Conservation (phyloP, 2,888 invertebrate genomes). For the Leistus spinibarbis region DNA sequence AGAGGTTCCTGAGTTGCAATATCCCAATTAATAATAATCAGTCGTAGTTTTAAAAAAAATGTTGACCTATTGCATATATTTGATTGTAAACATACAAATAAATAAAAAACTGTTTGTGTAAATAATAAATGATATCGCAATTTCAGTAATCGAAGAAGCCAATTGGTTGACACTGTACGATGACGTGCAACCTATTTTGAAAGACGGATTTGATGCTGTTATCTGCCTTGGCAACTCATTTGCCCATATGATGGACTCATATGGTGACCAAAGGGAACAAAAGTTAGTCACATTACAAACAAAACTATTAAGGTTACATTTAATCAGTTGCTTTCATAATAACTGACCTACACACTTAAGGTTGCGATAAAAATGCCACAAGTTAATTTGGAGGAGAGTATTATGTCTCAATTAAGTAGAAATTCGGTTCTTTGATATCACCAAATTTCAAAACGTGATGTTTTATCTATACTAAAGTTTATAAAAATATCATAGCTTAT, state of each 20-base stretch:
- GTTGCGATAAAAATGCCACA: too few species aligned
- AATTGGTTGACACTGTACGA: slow-evolving; percentile 84
- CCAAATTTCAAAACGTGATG: too few species aligned
- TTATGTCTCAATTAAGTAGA: too few species aligned
- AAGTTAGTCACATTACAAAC: slow-evolving; percentile 55
- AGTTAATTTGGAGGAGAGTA: too few species aligned
- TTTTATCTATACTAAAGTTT: too few species aligned
- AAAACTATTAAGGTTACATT: not conserved
- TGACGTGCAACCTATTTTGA: slow-evolving; percentile 66
- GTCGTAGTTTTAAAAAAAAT: not conserved
- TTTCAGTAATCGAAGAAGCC: slow-evolving; percentile 85
- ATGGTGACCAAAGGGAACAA: slow-evolving; percentile 80
- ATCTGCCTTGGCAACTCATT: slow-evolving; percentile 91
- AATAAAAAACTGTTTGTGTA: slow-evolving; percentile 3
- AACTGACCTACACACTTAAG: too few species aligned
- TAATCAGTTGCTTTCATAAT: not conserved
- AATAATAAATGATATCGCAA: slow-evolving; percentile 1
- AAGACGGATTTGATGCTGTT: slow-evolving; percentile 82
- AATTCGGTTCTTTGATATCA: too few species aligned
- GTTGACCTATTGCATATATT: slow-evolving; percentile 13
- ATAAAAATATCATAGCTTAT: too few species aligned
- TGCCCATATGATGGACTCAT: slow-evolving; percentile 83
- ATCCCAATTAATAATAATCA: not conserved
- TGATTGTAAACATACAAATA: too few species aligned
- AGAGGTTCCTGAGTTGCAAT: not conserved